These are phyloP conservation scores for Seriola rivoliana DNA, from an alignment of 2,113 vertebrate genomes.

Conservation along the genomic window DNA sequence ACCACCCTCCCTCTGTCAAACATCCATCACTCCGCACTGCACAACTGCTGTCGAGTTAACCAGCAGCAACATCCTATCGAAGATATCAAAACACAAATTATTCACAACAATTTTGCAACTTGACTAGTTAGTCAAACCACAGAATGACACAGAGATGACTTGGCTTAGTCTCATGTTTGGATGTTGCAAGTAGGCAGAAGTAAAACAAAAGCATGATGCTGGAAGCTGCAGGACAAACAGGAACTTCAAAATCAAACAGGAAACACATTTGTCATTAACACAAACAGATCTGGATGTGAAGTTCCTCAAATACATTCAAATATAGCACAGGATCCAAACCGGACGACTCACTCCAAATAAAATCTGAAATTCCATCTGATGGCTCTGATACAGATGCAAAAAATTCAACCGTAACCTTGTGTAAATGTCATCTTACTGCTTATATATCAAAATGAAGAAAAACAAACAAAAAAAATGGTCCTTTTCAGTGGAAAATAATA, in stretches of 20 bases:
- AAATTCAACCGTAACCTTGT: background rate
- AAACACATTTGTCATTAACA: slow-evolving; percentile 42
- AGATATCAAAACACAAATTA: slow-evolving; percentile 1
- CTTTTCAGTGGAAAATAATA: slow-evolving; percentile 1
- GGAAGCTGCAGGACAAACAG: slow-evolving; percentile 40
- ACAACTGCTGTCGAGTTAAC: slow-evolving; percentile 24
- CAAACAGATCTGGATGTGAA: slow-evolving; percentile 16
- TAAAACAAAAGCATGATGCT: slow-evolving; percentile 12
- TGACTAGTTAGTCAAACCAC: background rate
- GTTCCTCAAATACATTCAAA: slow-evolving; percentile 24
- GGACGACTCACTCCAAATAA: background rate
- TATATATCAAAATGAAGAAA: background rate
- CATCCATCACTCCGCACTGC: slow-evolving; percentile 32
- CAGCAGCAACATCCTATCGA: slow-evolving; percentile 2
- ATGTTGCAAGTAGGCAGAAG: background rate
- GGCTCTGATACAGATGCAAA: background rate
- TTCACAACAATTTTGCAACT: background rate
- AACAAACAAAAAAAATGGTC: background rate
- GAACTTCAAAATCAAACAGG: slow-evolving; percentile 58
- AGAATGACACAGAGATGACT: background rate
- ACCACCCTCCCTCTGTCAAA: slow-evolving; percentile 21
- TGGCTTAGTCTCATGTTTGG: background rate
- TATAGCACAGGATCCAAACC: background rate
- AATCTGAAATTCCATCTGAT: slow-evolving; percentile 2
- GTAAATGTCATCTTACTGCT: background rate